These are phyloP conservation scores for Heterotilapia buettikoferi DNA, from an alignment of 2,113 vertebrate species.

Conservation along the genomic window DNA sequence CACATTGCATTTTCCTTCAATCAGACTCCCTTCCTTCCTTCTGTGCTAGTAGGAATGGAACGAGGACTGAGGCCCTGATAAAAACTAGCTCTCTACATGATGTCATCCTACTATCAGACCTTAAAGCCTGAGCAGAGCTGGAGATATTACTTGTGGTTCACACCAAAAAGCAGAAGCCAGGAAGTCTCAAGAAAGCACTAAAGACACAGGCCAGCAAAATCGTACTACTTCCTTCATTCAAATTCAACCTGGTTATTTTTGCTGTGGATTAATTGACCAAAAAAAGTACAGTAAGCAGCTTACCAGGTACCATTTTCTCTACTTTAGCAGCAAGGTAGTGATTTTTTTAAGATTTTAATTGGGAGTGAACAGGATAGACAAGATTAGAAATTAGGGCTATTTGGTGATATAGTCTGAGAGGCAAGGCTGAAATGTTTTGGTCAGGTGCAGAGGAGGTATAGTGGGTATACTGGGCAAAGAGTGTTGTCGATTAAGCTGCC, in stretches of 20 bases:
- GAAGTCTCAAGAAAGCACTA: background rate
- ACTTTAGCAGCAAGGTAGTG: background rate
- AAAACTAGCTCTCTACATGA: constrained; percentile 28
- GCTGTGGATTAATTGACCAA: background rate
- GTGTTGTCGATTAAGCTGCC: background rate
- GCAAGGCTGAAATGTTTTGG: background rate
- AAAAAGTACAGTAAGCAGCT: background rate
- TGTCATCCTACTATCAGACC: constrained; percentile 40
- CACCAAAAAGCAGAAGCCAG: background rate
- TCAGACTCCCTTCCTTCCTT: constrained; percentile 42
- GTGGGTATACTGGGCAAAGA: background rate
- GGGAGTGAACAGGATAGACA: background rate
- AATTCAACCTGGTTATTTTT: background rate
- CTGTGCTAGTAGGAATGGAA: background rate
- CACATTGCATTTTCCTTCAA: background rate
- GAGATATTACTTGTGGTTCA: background rate
- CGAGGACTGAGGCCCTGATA: constrained; percentile 24
- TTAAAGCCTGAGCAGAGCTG: background rate
- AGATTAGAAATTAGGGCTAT: background rate
- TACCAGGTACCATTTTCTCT: background rate
- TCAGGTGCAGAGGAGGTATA: background rate
- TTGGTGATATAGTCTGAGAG: background rate
- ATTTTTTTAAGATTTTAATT: background rate
- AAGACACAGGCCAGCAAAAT: background rate
- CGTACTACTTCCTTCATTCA: background rate